These are phyloP conservation scores for Antheraea yamamai DNA, from an alignment of 2,888 invertebrate species.

Conservation along the genomic window DNA sequence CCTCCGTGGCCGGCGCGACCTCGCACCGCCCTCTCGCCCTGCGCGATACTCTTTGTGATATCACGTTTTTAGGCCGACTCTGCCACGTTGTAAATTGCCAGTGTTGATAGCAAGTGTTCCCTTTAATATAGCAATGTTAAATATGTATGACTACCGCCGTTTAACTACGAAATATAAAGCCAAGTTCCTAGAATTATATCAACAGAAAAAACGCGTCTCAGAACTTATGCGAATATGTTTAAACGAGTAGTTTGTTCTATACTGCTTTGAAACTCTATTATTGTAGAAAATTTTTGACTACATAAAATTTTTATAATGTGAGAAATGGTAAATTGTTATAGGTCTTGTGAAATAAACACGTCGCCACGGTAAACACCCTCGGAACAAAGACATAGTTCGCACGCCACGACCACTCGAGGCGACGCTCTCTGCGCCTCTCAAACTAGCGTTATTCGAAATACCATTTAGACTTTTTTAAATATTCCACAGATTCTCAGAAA, in stretches of 20 bases:
- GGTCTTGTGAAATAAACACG: constrained; percentile 51
- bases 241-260: not conserved
- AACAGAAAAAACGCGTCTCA: not conserved
- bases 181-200: not conserved
- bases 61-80: constrained; percentile 75
- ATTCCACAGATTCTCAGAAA: constrained; percentile 23
- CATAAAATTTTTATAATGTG: not conserved
- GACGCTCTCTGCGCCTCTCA: constrained; percentile 53
- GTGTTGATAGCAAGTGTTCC: constrained; percentile 58
- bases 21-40: constrained; percentile 55
- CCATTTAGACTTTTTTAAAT: constrained; percentile 47
- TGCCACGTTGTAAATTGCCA: constrained; percentile 53
- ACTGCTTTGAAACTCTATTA: not conserved
- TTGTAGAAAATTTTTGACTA: not conserved
- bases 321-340: constrained; percentile 37
- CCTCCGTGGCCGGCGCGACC: constrained; percentile 68
- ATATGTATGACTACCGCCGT: not conserved
- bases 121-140: constrained; percentile 29
- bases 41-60: constrained; percentile 73
- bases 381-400: constrained; percentile 62
- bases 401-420: constrained; percentile 56
- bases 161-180: not conserved
- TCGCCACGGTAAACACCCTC: constrained; percentile 45
- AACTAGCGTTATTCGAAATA: constrained; percentile 52
- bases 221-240: not conserved